phyloP scores from a whole-genome alignment of 2,113 vertebrate genomes.

The Phylloscopus trochiloides region DNA sequence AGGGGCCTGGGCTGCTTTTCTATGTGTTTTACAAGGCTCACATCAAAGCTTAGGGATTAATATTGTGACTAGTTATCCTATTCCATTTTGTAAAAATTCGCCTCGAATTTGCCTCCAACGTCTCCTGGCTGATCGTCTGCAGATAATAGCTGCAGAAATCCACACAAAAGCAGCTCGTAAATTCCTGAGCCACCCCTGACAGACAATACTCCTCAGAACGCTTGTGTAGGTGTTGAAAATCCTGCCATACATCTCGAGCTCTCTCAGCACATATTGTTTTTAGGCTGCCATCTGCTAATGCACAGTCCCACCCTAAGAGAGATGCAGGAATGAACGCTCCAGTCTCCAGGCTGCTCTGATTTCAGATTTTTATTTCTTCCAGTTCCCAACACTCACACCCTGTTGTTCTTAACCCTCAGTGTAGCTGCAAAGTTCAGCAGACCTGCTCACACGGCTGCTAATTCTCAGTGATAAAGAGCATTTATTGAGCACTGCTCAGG shows the following conservation, averaged over 20 bases:
- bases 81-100: slow-evolving; percentile 42
- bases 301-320: slow-evolving; percentile 26
- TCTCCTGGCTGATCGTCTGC: not conserved
- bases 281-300: slow-evolving; percentile 40
- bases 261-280: slow-evolving; percentile 49
- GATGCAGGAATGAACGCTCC: not conserved
- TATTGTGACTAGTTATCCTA: slow-evolving; percentile 33
- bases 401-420: not conserved
- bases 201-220: not conserved
- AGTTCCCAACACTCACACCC: not conserved
- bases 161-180: slow-evolving; percentile 12
- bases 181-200: slow-evolving; percentile 23
- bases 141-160: slow-evolving; percentile 45
- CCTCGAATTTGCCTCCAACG: slow-evolving; percentile 45
- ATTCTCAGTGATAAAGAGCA: not conserved
- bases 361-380: not conserved
- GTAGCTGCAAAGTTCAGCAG: not conserved
- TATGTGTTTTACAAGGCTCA: slow-evolving; percentile 20
- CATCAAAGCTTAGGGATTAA: slow-evolving; percentile 46
- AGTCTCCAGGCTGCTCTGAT: not conserved
- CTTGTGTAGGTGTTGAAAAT: slow-evolving; percentile 33
- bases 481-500: not conserved
- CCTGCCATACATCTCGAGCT: slow-evolving; percentile 49
- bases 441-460: not conserved
- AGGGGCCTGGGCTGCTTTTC: not conserved